phyloP scores from a whole-genome alignment of 2,113 vertebrate species.

The Ursus arctos region DNA sequence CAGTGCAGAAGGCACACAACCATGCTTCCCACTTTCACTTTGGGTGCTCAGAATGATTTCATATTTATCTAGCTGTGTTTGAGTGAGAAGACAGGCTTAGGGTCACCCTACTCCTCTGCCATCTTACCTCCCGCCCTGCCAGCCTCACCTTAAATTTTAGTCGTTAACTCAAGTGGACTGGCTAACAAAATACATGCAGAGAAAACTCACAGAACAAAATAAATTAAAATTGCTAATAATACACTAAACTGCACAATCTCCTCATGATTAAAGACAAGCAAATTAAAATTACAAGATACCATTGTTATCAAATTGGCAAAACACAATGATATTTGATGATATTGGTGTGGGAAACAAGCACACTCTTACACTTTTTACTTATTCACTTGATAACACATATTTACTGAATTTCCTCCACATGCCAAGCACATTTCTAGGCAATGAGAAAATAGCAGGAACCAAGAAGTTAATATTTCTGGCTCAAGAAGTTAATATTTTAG shows the following conservation, averaged over 20 bases:
- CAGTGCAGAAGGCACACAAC: background rate
- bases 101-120: background rate
- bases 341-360: background rate
- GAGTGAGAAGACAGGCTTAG: background rate
- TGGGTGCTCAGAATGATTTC: background rate
- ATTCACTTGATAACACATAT: background rate
- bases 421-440: background rate
- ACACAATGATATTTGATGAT: background rate
- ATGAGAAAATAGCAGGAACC: background rate
- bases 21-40: background rate
- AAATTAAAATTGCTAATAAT: background rate
- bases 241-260: background rate
- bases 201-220: background rate
- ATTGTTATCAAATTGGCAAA: constrained; percentile 7
- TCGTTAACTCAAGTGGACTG: background rate
- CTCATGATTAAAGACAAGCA: background rate
- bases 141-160: background rate
- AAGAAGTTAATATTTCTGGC: background rate
- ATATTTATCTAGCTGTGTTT: background rate
- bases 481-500: background rate
- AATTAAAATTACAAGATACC: background rate
- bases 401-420: background rate
- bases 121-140: background rate
- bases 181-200: background rate
- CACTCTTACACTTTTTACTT: background rate